Percentiles rank a stretch among this genome's conserved stretches.
These are phyloP conservation scores for Oncorhynchus keta DNA, from an alignment of 2,113 vertebrate genomes.

Conservation along the genomic window DNA sequence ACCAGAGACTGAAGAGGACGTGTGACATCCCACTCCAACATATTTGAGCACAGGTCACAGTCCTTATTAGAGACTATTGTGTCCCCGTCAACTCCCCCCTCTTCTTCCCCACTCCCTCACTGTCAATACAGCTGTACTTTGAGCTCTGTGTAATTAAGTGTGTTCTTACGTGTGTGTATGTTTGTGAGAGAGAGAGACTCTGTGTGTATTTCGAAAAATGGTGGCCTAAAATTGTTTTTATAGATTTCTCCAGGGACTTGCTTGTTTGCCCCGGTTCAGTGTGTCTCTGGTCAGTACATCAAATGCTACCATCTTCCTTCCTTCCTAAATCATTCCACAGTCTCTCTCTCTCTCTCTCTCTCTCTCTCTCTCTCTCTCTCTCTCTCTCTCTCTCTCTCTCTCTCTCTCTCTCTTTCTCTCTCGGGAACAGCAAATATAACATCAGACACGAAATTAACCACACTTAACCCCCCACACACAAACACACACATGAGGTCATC, in stretches of 20 bases:
- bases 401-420: neutral
- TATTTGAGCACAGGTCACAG: no score
- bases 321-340: neutral
- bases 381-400: neutral
- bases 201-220: neutral
- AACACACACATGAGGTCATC: neutral
- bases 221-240: neutral
- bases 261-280: neutral
- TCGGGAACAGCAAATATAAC: neutral
- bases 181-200: neutral
- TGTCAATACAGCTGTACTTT: neutral
- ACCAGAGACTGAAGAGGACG: neutral
- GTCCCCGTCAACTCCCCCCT: neutral
- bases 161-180: neutral
- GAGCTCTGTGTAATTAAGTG: neutral
- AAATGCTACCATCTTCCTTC: neutral
- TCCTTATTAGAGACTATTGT: neutral
- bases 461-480: no score
- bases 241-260: slow-evolving; percentile 6
- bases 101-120: neutral
- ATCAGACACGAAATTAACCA: neutral
- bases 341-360: neutral
- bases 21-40: no score
- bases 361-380: neutral
- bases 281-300: neutral